Base-by-base conservation (phyloP, 2,888 invertebrate species). In the Malachius bipustulatus region DNA sequence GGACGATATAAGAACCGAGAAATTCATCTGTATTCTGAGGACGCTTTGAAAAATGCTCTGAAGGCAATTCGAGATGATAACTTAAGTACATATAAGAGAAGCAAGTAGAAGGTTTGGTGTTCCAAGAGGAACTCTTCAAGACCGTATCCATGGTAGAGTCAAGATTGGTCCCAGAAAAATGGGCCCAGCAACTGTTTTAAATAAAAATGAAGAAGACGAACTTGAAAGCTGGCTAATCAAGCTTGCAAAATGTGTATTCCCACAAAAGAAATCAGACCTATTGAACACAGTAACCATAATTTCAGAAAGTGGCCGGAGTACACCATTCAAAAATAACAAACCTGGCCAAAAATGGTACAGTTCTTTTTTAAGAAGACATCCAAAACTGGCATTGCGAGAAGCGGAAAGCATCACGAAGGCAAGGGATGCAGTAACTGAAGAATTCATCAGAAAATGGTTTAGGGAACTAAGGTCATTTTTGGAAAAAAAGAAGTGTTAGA, bases 231-330 rank as follows among this genome's bases (percentile, higher is more conserved):
- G 28, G 32, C 24, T 19, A 19, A 19, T 19, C n/a, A 19, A 19
- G n/a, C 24, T 19, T 6, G 6, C 24, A 8, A 19, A 19, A 19
- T 19, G 24, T 19, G 24, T 8, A 8, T 19, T 19, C n/a, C 24
- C 24, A 19, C 24, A 19, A 19, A 32, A 10, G 14, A 31, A 32
- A 31, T 14, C 13, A 8, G 36, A 36, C 13, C 32, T 36, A 10
- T 24, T 36, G 4, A 32, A 36, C 30, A 32, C 36, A 12, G 36
- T 36, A 14, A n/a, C 29, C 2, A 36, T 36, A 9, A 15, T 36
- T 6, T 6, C 24, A 19, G 24, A 19, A 6, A 19, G 6, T n/a
- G 24, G 24, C 6, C 24, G 24, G n/a, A 19, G 24, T 8, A 19
- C 24, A 19, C n/a, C 24, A 19, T 19, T 19, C n/a, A 19, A 19